phyloP scores from a whole-genome alignment of 2,797 vertebrate genomes.

The Pitangus sulphuratus region DNA sequence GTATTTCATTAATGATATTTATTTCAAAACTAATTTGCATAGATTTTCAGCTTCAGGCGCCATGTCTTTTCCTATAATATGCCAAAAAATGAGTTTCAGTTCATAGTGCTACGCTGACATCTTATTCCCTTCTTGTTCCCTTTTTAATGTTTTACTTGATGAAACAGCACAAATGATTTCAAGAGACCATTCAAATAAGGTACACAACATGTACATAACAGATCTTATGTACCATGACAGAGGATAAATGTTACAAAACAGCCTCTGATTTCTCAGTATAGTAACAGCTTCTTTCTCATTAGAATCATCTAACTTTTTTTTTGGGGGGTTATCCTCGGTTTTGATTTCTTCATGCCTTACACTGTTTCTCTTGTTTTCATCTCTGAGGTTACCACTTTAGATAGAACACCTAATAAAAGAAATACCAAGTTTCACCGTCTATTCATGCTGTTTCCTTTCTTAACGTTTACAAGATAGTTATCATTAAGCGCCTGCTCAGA shows the following conservation, averaged over 20 bases:
- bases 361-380: neutral
- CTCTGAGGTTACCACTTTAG: neutral
- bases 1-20: neutral
- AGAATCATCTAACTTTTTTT: neutral
- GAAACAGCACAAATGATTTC: neutral
- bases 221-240: neutral
- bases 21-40: constrained; percentile 26
- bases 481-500: neutral
- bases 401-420: neutral
- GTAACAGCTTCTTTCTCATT: neutral
- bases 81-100: neutral
- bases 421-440: neutral
- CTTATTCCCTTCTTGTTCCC: neutral
- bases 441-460: neutral
- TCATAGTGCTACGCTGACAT: neutral
- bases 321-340: neutral
- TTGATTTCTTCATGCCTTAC: neutral
- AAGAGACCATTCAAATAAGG: neutral
- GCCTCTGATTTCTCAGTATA: neutral
- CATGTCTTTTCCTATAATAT: neutral
- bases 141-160: neutral
- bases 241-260: neutral
- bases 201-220: neutral
- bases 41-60: neutral
- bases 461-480: neutral